These are phyloP conservation scores for Drosophila baimaii DNA, from an alignment of 1,140 invertebrate species.

Conservation along the genomic window DNA sequence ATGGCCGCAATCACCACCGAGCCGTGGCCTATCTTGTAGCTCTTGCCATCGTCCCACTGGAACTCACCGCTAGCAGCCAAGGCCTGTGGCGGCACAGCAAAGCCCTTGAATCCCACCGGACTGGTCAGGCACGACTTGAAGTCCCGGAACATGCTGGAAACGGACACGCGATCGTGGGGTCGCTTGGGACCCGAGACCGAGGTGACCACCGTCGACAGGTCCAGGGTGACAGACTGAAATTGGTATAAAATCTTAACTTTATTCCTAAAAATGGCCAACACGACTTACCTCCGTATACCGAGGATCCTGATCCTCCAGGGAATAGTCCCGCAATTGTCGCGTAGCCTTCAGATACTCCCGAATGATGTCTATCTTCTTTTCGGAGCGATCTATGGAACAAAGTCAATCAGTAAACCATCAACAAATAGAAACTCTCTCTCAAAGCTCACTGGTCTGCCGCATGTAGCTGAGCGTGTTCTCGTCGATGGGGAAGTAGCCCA, in stretches of 20 bases:
- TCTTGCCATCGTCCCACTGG: conserved; percentile 91
- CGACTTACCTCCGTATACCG: conserved; percentile 90
- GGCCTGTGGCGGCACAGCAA: conserved; percentile 90
- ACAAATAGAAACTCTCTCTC: neutral
- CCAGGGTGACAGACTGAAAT: conserved; percentile 91
- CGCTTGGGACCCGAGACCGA: conserved; percentile 98
- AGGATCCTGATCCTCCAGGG: conserved; percentile 91
- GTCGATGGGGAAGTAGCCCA: conserved; percentile 98
- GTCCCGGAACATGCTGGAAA: conserved; percentile 95
- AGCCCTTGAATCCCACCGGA: conserved; percentile 98
- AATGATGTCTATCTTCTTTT: conserved; percentile 92
- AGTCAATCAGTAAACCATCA: neutral
- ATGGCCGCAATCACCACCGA: conserved; percentile 99
- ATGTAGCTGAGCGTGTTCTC: conserved; percentile 93
- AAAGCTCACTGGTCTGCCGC: conserved; percentile 91
- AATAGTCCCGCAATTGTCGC: conserved; percentile 94
- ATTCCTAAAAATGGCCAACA: neutral
- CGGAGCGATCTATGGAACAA: conserved; percentile 89
- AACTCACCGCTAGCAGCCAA: conserved; percentile 89
- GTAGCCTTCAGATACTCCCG: conserved; percentile 93
- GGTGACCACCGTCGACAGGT: conserved; percentile 94
- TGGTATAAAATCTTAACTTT: neutral
- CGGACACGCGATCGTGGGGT: conserved; percentile 97
- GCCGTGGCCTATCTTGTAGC: conserved; percentile 95
- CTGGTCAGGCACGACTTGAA: conserved; percentile 94